Evolutionary conservation across 2,888 invertebrate genomes (phyloP), one percentile per base, ranked within the genome.

Genomic region (Agrochola circellaris): DNA sequence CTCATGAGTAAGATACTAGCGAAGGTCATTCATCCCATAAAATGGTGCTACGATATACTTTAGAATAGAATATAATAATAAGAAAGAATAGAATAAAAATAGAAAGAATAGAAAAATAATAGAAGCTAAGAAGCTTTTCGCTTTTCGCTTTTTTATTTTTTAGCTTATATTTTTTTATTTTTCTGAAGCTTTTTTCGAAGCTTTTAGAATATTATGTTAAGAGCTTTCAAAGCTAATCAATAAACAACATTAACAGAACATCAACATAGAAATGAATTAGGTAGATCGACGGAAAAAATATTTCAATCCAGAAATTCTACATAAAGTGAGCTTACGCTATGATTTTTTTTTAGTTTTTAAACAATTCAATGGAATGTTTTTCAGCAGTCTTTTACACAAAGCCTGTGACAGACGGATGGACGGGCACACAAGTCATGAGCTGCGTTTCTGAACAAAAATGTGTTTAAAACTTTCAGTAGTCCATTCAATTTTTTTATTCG

Each of bases 361-460:
- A 79, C 54, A 60, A 72, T 74, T 42, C 65, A 60, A n/a, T 61
- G 62, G 8, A 66, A 73, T 83, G 45, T 56, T 85, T 77, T 72
- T 75, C 72, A 45, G 79, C n/a, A 42, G 34, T 64, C 66, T 61
- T 73, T 84, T 13, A 76, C 79, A 84, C 85, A 84, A 85, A 77
- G 75, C 62, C 70, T 45, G 77, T 83, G 80, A 80, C 77, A 65
- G 83, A 85, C 54, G 67, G 70, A 80, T 77, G 70, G 67, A 85
- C 62, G 60, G 77, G 64, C 65, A 75, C 80, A 85, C 80, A 70
- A 77, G 75, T 83, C 80, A 83, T 71, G 77, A 75, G 80, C 75
- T 70, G 73, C 62, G 75, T 72, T 75, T 54, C 51, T 69, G 73
- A 74, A 83, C 77, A 77, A 75, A 77, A 85, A 77, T 64, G 38